Percentiles rank a stretch among this genome's conserved stretches.
phyloP scores from a whole-genome alignment of 2,797 vertebrate genomes.

The Bradypodion pumilum region DNA sequence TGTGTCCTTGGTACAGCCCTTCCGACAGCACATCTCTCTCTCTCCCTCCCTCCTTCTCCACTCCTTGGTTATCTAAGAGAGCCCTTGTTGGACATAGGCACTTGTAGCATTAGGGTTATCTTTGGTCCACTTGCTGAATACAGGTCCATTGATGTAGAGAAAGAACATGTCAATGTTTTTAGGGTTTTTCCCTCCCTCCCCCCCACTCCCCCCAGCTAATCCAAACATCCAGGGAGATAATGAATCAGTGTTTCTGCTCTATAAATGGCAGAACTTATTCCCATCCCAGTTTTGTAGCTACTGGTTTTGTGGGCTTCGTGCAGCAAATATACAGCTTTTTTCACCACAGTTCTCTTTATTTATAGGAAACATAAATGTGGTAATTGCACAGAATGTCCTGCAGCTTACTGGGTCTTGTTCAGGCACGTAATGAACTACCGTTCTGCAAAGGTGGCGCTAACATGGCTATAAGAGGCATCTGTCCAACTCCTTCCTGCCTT shows the following conservation, averaged over 20 bases:
- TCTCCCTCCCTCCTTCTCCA: neutral
- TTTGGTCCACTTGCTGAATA: neutral
- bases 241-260: neutral
- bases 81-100: neutral
- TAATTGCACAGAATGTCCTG: conserved; percentile 34
- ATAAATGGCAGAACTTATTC: neutral
- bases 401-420: neutral
- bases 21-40: neutral
- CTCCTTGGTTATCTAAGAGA: neutral
- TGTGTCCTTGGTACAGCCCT: neutral
- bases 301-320: conserved; percentile 39
- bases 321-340: neutral
- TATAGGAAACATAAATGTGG: conserved; percentile 51
- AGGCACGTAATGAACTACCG: conserved; percentile 8
- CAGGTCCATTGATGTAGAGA: neutral
- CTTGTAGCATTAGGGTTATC: neutral
- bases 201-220: neutral
- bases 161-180: conserved; percentile 6
- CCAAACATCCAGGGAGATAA: neutral
- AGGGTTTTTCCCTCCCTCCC: neutral
- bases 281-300: neutral
- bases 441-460: conserved; percentile 45
- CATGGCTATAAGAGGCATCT: no score
- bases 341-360: conserved; percentile 40
- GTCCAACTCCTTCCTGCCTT: neutral